Base-by-base conservation (phyloP, 92 coral and sea anemone species). In the Epizoanthus illoricatus region DNA sequence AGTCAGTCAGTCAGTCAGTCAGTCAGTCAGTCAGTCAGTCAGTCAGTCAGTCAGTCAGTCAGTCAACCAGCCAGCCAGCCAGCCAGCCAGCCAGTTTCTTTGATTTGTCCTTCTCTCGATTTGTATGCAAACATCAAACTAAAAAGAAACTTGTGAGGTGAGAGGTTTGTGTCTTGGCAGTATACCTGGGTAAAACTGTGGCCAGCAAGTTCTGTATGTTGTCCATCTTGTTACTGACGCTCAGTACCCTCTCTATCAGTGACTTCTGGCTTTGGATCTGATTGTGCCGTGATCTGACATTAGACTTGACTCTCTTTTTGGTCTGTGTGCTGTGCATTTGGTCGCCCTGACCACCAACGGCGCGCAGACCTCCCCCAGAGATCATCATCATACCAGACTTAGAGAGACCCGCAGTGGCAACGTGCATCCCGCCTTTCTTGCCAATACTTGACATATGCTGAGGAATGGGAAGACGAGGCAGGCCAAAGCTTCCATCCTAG, bases 331-430 rank as follows among this genome's bases (percentile, higher is more conserved):
- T 63, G 66, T 20, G 18, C 10, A 23, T 36, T 12, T 23, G 56
- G 5, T 78, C 40, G 23, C 58, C 69, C n/a, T 62, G 81, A 10
- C 39, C 15, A 4, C 4, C 54, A 1, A 59, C 58, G 43, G 60
- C 20, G 41, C 72, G 28, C 8, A 78, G 3, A 61, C 82, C 59
- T 16, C 82, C 82, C 61, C 82, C 82, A 8, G 82, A 63, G 36
- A 78, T 78, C 82, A 78, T 78, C 82, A 78, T 78, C 82, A 78
- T 78, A 20, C 82, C 82, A 21, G 82, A 61, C 42, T 42, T 78
- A 19, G 82, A 78, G 20, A 78, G 71, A 43, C 82, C 59, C 7
- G 82, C 82, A n/a, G 71, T 78, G 11, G 82, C 19, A 10, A 78
- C 39, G 23, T 9, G 56, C 15, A 41, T 58, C 21, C 71, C 71